A percentile compares a stretch with the other conserved stretches of the same genome.
Conservation (phyloP, 2,797 vertebrate genomes). For the Peromyscus aztecus region DNA sequence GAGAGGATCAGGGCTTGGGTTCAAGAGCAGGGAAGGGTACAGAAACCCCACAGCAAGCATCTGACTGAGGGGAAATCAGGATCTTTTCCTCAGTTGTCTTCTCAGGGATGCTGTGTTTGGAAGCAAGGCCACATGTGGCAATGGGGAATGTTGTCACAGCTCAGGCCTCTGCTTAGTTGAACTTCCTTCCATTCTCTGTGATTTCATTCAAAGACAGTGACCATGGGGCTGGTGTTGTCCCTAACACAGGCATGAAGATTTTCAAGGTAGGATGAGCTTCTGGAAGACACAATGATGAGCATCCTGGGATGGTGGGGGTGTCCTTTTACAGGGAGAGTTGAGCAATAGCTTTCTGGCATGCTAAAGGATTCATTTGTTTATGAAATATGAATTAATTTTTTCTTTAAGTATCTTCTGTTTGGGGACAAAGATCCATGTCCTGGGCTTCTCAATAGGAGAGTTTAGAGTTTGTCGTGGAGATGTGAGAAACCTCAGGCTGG, state of each 20-base stretch:
- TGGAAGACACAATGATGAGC: too few relatives aligned
- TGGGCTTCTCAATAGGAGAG: not conserved
- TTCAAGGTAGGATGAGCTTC: not conserved
- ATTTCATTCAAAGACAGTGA: slow-evolving; percentile 69
- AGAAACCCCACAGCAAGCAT: not conserved
- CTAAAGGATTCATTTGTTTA: not conserved
- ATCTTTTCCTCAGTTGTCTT: not conserved
- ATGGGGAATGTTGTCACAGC: slow-evolving; percentile 70
- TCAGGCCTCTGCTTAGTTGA: slow-evolving; percentile 50
- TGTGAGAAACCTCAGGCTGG: too few relatives aligned
- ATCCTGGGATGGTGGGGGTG: fast-evolving
- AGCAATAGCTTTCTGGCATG: not conserved
- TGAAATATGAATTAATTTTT: not conserved
- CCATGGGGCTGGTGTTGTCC: slow-evolving; percentile 30
- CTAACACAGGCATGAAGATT: slow-evolving; percentile 52
- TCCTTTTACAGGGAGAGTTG: not conserved
- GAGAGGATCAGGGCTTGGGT: slow-evolving; percentile 25
- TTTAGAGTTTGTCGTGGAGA: not conserved
- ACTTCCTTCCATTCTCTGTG: not conserved
- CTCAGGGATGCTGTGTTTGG: slow-evolving; percentile 64
- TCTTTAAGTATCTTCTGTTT: not conserved
- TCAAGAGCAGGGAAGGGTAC: not conserved
- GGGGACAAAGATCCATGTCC: not conserved
- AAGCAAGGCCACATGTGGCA: slow-evolving; percentile 50
- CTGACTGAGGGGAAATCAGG: slow-evolving; percentile 55